Conservation (phyloP, 2,888 invertebrate genomes). For the Endotricha flammealis region DNA sequence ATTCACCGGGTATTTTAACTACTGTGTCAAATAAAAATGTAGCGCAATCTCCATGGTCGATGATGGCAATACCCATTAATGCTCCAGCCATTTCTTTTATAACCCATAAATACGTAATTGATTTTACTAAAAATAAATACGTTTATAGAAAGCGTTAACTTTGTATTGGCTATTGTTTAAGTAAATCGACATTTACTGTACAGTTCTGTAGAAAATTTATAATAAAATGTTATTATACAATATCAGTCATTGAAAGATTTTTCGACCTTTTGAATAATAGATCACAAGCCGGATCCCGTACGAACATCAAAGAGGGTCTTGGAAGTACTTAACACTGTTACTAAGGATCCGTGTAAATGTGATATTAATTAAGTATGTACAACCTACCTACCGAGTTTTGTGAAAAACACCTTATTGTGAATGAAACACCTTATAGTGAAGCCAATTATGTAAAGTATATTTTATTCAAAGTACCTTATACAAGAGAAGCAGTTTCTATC, state of each 20-base stretch:
- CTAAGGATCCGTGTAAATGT: constrained; percentile 41
- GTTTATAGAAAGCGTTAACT: constrained; percentile 12
- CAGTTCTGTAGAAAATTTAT: constrained; percentile 18
- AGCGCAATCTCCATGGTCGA: too few relatives aligned
- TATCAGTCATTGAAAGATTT: constrained; percentile 39
- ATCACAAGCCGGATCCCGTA: constrained; percentile 46
- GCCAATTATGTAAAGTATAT: too few relatives aligned
- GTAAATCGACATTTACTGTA: constrained; percentile 6
- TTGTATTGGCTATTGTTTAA: constrained; percentile 2
- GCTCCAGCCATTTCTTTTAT: background rate
- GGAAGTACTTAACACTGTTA: constrained; percentile 54
- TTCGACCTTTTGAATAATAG: constrained; percentile 51
- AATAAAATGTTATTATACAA: constrained; percentile 26
- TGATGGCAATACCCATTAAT: too few relatives aligned
- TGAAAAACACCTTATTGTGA: background rate
- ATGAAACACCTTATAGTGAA: too few relatives aligned
- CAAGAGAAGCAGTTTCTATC: too few relatives aligned
- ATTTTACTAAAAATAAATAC: constrained; percentile 1
- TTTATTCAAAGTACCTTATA: too few relatives aligned
- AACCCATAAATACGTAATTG: background rate
- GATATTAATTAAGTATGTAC: constrained; percentile 26
- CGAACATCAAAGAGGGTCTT: constrained; percentile 58
- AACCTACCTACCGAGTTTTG: background rate
- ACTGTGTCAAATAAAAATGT: too few relatives aligned
- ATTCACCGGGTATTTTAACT: constrained; percentile 33